Percentiles rank a stretch among this genome's conserved stretches.
Conservation (phyloP, 2,113 vertebrate genomes). For the Nycticorax nycticorax region DNA sequence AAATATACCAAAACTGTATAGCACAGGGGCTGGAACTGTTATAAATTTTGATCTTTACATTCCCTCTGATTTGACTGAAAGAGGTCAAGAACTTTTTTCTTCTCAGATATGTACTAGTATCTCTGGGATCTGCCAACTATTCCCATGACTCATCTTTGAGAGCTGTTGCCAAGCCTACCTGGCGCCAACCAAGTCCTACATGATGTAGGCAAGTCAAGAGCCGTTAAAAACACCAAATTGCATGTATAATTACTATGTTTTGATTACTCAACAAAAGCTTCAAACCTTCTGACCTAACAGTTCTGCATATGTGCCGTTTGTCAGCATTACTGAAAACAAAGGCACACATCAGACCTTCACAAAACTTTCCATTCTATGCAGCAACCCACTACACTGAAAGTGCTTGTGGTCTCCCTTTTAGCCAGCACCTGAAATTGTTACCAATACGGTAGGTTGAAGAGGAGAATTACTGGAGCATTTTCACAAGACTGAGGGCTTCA, state of each 20-base stretch:
- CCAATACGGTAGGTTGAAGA: neutral
- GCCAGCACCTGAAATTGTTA: neutral
- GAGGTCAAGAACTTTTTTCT: constrained; percentile 41
- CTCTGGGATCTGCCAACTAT: constrained; percentile 31
- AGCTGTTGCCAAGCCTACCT: constrained; percentile 44
- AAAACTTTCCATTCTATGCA: neutral
- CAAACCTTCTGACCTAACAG: neutral
- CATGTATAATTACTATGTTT: constrained; percentile 43
- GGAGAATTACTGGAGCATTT: neutral
- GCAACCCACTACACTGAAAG: neutral
- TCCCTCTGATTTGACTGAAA: neutral
- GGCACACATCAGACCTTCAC: neutral
- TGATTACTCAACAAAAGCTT: constrained; percentile 58
- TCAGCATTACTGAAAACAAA: neutral
- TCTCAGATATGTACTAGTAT: neutral
- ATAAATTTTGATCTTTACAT: neutral
- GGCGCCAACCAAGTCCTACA: constrained; percentile 15
- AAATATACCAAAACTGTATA: neutral
- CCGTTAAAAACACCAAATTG: constrained; percentile 49
- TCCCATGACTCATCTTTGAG: constrained; percentile 42
- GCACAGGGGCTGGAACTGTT: neutral
- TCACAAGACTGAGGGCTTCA: neutral
- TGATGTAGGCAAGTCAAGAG: constrained; percentile 49
- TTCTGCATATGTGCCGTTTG: neutral
- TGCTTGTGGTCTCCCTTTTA: neutral